Percentiles rank a stretch among this genome's conserved stretches.
Conservation (phyloP, 2,113 vertebrate species). For the Tetrao urogallus region DNA sequence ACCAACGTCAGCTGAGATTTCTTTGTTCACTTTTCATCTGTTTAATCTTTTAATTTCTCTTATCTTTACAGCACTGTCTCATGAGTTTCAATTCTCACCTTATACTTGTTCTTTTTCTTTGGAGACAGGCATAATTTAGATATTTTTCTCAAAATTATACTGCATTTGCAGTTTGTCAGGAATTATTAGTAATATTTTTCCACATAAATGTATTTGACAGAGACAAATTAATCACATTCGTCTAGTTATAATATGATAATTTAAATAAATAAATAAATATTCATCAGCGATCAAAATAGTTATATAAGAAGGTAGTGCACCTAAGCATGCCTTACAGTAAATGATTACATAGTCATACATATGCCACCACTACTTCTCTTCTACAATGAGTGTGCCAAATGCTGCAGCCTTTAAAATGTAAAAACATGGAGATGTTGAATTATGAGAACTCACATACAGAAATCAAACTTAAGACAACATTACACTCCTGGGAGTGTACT, state of each 20-base stretch:
- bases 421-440: neutral
- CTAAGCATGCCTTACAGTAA: neutral
- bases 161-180: neutral
- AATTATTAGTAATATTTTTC: neutral
- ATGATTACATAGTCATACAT: neutral
- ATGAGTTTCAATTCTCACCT: neutral
- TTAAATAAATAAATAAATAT: neutral
- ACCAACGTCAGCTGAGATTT: neutral
- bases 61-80: neutral
- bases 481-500: too few species aligned
- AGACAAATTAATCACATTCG: neutral
- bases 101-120: neutral
- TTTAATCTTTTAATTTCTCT: neutral
- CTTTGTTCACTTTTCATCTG: neutral
- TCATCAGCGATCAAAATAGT: neutral
- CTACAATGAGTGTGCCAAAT: neutral
- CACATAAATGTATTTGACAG: neutral
- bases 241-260: neutral
- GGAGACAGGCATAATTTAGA: neutral
- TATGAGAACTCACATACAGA: neutral
- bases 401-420: neutral
- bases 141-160: neutral
- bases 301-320: neutral
- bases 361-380: rapidly evolving
- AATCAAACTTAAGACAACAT: neutral